These are phyloP conservation scores for Labrus mixtus DNA, from an alignment of 2,113 vertebrate genomes.

Conservation along the genomic window DNA sequence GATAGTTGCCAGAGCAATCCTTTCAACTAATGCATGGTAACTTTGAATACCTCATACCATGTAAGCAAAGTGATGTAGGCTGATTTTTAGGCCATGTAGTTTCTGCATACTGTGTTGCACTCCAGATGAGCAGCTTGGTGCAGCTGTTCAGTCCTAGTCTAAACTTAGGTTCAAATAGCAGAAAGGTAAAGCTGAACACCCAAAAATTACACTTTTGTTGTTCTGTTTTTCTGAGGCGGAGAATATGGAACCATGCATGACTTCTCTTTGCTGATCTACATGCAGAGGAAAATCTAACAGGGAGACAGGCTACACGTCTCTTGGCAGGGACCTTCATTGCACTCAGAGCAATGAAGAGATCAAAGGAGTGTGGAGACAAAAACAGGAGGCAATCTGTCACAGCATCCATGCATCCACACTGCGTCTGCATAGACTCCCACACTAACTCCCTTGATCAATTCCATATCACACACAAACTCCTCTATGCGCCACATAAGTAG, in stretches of 20 bases:
- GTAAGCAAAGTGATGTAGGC: too few relatives aligned
- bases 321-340: constrained; percentile 41
- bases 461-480: constrained; percentile 21
- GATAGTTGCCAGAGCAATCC: neutral
- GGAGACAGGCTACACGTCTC: constrained; percentile 28
- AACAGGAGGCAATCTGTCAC: constrained; percentile 64
- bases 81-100: too few relatives aligned
- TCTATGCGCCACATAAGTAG: neutral
- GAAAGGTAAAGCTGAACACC: constrained; percentile 27
- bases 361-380: constrained; percentile 62
- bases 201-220: constrained; percentile 27
- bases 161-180: constrained; percentile 12
- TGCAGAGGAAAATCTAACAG: constrained; percentile 39
- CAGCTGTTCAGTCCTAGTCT: neutral
- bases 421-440: constrained; percentile 25
- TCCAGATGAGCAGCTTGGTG: neutral
- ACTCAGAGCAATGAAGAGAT: constrained; percentile 56
- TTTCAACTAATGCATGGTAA: too few relatives aligned
- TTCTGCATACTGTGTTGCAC: too few relatives aligned
- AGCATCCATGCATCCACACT: constrained; percentile 56
- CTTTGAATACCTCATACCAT: too few relatives aligned
- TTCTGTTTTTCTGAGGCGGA: constrained; percentile 28
- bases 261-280: constrained; percentile 32
- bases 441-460: constrained; percentile 24
- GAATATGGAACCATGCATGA: constrained; percentile 16